Evolutionary conservation across 2,113 vertebrate genomes (phyloP), one percentile per base, ranked within the genome.

Genomic region (Percina caprodes): DNA sequence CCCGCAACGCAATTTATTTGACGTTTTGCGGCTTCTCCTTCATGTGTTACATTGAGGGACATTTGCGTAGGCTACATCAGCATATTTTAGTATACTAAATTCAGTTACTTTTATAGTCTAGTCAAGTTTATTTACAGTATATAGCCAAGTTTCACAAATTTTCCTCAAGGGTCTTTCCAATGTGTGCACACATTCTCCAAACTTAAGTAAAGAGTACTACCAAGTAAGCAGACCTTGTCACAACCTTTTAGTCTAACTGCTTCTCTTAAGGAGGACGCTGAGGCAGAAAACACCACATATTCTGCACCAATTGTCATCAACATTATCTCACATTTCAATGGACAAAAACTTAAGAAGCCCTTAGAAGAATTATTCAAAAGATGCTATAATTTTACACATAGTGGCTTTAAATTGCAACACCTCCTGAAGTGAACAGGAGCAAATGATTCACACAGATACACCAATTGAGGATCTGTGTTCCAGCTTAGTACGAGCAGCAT

Each of bases 381-480:
- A 45, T 58, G 26, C 23, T n/a, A 21, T 45, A 18, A 77, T 23
- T 42, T 0, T 42, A 42, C 39, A 42, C 39, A 7, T n/a, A 9
- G 2, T 10, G 12, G 15, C n/a, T 70, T 55, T 4, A 23, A 68
- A 60, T 48, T 30, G 23, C 9, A 65, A 62, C 26, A 16, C 21
- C 12, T 18, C 21, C 35, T 35, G 26, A 48, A 39, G 39, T 5
- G 9, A 21, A 23, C 35, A 62, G 70, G 55, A 68, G 52, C 60
- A 49, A 65, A 60, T 75, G 69, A 62, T 39, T 81, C 74, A 76
- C 23, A 51, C 52, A 54, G 62, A 80, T 77, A 72, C 63, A 46
- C 52, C 13, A 5, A 26, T 45, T 8, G 15, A 12, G 66, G 68
- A 60, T 48, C 69, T 51, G 8, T 7, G 23, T 24, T 60, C 13